Percentiles rank a stretch among this genome's conserved stretches.
Evolutionary conservation across 2,113 vertebrate genomes (phyloP).

Genomic region (Chaenogobius annularis): DNA sequence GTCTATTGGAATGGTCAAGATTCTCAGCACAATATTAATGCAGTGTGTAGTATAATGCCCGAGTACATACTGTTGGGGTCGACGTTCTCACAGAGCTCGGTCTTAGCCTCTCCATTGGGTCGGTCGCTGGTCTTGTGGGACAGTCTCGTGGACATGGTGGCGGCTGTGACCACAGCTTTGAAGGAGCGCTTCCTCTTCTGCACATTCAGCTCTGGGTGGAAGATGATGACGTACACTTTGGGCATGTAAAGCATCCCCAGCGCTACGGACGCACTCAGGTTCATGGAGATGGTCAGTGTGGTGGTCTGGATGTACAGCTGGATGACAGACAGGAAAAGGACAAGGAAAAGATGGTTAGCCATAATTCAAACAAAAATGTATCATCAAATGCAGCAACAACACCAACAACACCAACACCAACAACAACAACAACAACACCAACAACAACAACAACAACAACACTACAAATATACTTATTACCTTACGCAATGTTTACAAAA

Average conservation of each 20-base stretch:
- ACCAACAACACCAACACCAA: no score
- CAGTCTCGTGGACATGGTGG: constrained; percentile 92
- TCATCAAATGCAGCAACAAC: no score
- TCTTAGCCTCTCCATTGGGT: constrained; percentile 96
- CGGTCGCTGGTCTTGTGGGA: constrained; percentile 94
- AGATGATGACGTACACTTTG: constrained; percentile 98
- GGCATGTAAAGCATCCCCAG: constrained; percentile 98
- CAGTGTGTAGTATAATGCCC: background rate
- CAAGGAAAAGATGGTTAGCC: background rate
- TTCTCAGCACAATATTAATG: background rate
- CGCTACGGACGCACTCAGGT: constrained; percentile 94
- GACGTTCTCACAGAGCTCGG: constrained; percentile 92
- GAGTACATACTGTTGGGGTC: constrained; percentile 91
- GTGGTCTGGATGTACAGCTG: constrained; percentile 98
- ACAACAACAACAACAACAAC: no score
- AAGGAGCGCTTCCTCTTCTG: constrained; percentile 96
- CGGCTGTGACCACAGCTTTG: constrained; percentile 94
- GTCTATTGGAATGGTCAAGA: background rate
- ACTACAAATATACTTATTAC: no score
- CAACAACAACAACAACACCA: no score
- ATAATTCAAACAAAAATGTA: background rate
- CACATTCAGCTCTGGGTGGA: constrained; percentile 96
- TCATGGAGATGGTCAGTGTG: constrained; percentile 97
- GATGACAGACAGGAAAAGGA: constrained; percentile 32
- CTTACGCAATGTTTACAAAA: no score